Base-by-base conservation (phyloP, 2,888 invertebrate species). In the Pachymerium ferrugineum region DNA sequence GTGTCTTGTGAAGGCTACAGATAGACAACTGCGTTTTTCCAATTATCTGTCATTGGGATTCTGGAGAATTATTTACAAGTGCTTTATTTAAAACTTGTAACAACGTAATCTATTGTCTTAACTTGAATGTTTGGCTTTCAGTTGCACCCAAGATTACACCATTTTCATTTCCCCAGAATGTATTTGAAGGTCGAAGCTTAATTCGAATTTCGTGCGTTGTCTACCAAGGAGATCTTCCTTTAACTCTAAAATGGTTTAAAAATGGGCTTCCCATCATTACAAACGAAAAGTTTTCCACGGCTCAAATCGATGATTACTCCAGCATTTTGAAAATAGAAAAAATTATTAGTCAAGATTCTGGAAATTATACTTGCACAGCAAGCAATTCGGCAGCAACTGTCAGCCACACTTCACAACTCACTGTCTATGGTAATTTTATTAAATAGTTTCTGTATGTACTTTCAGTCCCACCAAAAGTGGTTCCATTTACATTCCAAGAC, bases 121-220 rank as follows among this genome's bases (percentile, higher is more conserved):
- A 6, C 16, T 38, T 38, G 38, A 38, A 38, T 10, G 28, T 54
- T 54, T 54, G 54, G 54, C 22, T 54, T 54, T 22, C 78, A 85
- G 85, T 85, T 78, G 77, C 83, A 70, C 86, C 86, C 68, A 83
- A 85, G 80, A 84, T 86, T 77, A 85, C 85, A 76, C 85, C 85
- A 76, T 86, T 86, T 79, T 81, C 81, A 78, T 85, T 85, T 78
- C 85, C 85, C 80, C 78, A 81, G 62, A 84, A 83, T 76, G 85
- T 85, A 73, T 85, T 84, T 79, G 86, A 85, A 75, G 86, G 86
- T 67, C 83, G 84, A 77, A 84, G 14, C 22, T 54, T 85, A 72
- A 83, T 84, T 30, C 83, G 85, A 76, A 82, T 85, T 70, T 83
- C 86, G 81, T 82, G 82, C 76, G 78, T 79, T 25, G 79, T 79